Base-by-base conservation (phyloP, 1,140 invertebrate species). In the Eumeta japonica region DNA sequence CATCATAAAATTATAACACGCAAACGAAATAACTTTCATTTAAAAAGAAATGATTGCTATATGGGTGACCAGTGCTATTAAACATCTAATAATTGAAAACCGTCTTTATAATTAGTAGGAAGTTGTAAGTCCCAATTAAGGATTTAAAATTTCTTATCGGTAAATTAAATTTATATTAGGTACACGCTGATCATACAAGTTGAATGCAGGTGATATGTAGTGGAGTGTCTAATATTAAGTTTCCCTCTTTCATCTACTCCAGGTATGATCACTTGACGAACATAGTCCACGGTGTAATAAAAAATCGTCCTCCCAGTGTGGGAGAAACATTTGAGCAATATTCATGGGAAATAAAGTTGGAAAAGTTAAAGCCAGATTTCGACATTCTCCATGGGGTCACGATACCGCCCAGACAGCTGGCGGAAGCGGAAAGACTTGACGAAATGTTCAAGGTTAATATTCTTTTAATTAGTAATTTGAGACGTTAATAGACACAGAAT, bases 251-350 rank as follows among this genome's bases (percentile, higher is more conserved):
- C 17, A 11, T 30, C 10, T 30, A 19, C 39, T 12, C 11, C 44
- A 83, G 81, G 33, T 85, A 83, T 37, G 79, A 84, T 41, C 83
- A 85, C 48, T 59, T 85, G n/a, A 78, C 79, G 7, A 80, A 84
- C 41, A 55, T 84, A 1, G 58, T 86, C 3, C 77, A 76, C 28
- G 83, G 81, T 58, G 78, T 85, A 28, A 46, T 86, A 2, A 58
- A 75, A 0, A 81, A 83, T 39, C 71, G 76, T 13, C 84, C 84
- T 1, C 77, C 76, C 43, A 80, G 85, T 59, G 75, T 81, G 0
- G 75, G 82, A 10, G 82, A 84, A 19, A 75, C 78, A 47, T 84
- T 86, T 42, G 84, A 85, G 52, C 77, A 83, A 35, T 84, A 80
- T 45, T 84, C 82, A 33, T 73, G 77, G 59, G 77, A 79, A 45